Evolutionary conservation across 1,140 invertebrate genomes (phyloP), one percentile per base, ranked within the genome.

Genomic region (Phocides pigmalion): DNA sequence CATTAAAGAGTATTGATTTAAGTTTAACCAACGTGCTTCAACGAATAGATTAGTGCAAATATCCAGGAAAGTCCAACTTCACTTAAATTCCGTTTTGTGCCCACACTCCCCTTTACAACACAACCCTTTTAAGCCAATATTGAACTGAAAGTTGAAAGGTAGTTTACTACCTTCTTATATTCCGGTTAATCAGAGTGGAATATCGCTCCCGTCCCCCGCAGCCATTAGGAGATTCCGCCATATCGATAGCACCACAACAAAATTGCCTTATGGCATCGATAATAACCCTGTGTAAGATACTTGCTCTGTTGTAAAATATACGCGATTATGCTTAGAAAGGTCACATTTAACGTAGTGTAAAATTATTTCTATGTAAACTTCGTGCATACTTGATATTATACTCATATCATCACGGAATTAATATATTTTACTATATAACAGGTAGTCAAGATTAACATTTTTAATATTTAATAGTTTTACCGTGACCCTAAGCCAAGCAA

Each of bases 251-350:
- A 37, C 44, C 51, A 12, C 49, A 37, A 37, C 50, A 32, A 64
- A 64, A 56, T 64, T 64, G 51, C 51, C 44, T 47, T 46, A 64
- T 64, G 62, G 32, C 49, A 56, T 64, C 62, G 51, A 64, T 49
- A 64, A 64, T 39, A 56, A 53, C 62, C 51, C 14, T 11, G 37
- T 0, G 19, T 54, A 41, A 25, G 37, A 37, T 25, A 15, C 15
- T 11, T 54, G 51, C n/a, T n/a, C n/a, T n/a, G n/a, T n/a, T n/a
- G n/a, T n/a, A n/a, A n/a, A n/a, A n/a, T n/a, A n/a, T n/a, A n/a
- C n/a, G n/a, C n/a, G n/a, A n/a, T n/a, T n/a, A n/a, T n/a, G n/a
- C n/a, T n/a, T n/a, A n/a, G n/a, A n/a, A n/a, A n/a, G n/a, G n/a
- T n/a, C n/a, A n/a, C n/a, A n/a, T n/a, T n/a, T n/a, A n/a, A n/a